Base-by-base conservation (phyloP, 1,140 invertebrate species). In the Pseudomyrmex cubaensis region DNA sequence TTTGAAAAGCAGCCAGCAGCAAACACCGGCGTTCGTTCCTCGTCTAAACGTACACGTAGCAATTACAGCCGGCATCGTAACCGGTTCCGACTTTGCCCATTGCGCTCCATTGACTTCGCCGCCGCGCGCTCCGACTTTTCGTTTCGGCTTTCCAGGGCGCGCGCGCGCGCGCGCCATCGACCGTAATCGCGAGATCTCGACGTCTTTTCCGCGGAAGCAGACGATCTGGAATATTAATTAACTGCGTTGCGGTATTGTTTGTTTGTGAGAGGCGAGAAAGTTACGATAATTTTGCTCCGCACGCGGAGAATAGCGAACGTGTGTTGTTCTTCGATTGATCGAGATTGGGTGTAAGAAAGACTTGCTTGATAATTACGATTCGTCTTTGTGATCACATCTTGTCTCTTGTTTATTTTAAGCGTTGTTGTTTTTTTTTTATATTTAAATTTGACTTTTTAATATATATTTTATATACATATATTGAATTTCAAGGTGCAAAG, bases 31-130 rank as follows among this genome's bases (percentile, higher is more conserved):
- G 75, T 48, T 72, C 69, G 82, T 76, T 57, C 83, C 75, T 57
- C 85, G 88, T 85, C 83, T 90, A 89, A 91, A 90, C 85, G 87
- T 90, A 90, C 86, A 87, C 89, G 84, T 76, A 62, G 88, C 87
- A 91, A 91, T 92, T 92, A 91, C 64, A 85, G 61, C 63, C 44
- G 66, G 54, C 44, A 72, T 76, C 61, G 87, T 82, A 90, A 92
- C 87, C 90, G 90, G 91, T 92, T 91, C 63, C 72, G 74, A 86
- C 78, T 90, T 90, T 86, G 84, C 70, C 87, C 66, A 89, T 72
- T 82, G 84, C 89, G 84, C 89, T 90, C 85, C 90, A 90, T 88
- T 89, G 90, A 86, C 73, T 89, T 56, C 77, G 52, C 25, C 20
- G 61, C 20, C 20, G 61, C 20, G 61, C 20, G 66, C 9, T 59